Percentiles rank a stretch among this genome's conserved stretches.
phyloP scores from a whole-genome alignment of 2,888 invertebrate genomes.

The Neoitamus cyanurus region DNA sequence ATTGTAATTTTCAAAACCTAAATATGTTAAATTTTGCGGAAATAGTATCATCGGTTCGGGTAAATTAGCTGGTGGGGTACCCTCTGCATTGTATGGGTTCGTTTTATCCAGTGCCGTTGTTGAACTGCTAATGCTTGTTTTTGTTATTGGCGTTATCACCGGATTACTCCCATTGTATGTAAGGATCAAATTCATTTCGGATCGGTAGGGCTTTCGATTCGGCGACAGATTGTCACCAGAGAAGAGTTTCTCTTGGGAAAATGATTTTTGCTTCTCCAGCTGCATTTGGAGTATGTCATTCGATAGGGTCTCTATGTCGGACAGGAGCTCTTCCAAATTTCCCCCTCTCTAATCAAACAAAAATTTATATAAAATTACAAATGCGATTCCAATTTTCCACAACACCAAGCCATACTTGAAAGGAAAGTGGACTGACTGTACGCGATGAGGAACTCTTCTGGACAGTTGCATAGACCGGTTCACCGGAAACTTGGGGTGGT shows the following conservation, averaged over 20 bases:
- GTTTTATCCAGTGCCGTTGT: constrained; percentile 34
- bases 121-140: constrained; percentile 49
- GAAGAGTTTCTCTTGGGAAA: constrained; percentile 49
- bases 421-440: constrained; percentile 38
- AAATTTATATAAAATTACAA: neutral
- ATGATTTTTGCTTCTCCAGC: constrained; percentile 60
- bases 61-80: constrained; percentile 59
- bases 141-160: constrained; percentile 56
- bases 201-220: constrained; percentile 64
- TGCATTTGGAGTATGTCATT: constrained; percentile 64
- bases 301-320: constrained; percentile 74
- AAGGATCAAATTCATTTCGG: constrained; percentile 65
- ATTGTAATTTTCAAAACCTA: constrained; percentile 63
- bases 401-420: constrained; percentile 50
- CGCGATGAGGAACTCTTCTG: constrained; percentile 59
- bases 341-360: constrained; percentile 68
- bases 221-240: neutral
- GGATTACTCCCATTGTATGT: constrained; percentile 62
- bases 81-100: neutral
- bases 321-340: constrained; percentile 75
- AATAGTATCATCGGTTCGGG: constrained; percentile 65
- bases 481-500: constrained; percentile 43
- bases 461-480: constrained; percentile 65
- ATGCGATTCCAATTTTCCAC: neutral
- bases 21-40: constrained; percentile 63